Evolutionary conservation across 2,797 vertebrate species (phyloP).

Genomic region (Lutjanus argentimaculatus): DNA sequence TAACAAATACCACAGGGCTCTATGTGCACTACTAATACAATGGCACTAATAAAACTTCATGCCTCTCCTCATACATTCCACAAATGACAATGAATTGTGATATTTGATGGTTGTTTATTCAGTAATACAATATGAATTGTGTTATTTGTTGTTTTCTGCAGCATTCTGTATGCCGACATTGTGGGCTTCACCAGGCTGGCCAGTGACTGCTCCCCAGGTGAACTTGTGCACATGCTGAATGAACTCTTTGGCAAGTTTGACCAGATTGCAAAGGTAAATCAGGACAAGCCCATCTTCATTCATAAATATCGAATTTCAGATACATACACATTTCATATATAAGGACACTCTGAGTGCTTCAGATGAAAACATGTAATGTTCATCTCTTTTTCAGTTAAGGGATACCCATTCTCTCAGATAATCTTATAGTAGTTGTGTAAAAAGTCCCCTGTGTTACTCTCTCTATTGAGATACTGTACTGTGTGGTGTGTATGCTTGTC

Average conservation of each 20-base stretch:
- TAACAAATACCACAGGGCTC: background rate
- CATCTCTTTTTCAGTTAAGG: background rate
- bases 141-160: slow-evolving; percentile 61
- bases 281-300: background rate
- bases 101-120: background rate
- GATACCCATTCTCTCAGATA: background rate
- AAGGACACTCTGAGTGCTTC: background rate
- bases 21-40: background rate
- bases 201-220: slow-evolving; percentile 97
- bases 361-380: background rate
- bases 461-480: background rate
- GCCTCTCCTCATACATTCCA: background rate
- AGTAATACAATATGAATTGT: background rate
- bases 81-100: background rate
- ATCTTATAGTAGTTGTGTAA: background rate
- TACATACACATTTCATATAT: background rate
- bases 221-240: slow-evolving; percentile 98
- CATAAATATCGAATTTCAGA: background rate
- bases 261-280: slow-evolving; percentile 96
- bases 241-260: slow-evolving; percentile 99
- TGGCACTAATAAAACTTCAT: background rate
- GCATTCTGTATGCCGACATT: slow-evolving; percentile 97
- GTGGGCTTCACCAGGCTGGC: slow-evolving; percentile 97
- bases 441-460: background rate
- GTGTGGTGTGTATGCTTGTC: background rate